A percentile compares a stretch with the other conserved stretches of the same genome.
These are phyloP conservation scores for Xiphorhynchus erythropygius DNA, from an alignment of 2,797 vertebrate species.

Conservation along the genomic window DNA sequence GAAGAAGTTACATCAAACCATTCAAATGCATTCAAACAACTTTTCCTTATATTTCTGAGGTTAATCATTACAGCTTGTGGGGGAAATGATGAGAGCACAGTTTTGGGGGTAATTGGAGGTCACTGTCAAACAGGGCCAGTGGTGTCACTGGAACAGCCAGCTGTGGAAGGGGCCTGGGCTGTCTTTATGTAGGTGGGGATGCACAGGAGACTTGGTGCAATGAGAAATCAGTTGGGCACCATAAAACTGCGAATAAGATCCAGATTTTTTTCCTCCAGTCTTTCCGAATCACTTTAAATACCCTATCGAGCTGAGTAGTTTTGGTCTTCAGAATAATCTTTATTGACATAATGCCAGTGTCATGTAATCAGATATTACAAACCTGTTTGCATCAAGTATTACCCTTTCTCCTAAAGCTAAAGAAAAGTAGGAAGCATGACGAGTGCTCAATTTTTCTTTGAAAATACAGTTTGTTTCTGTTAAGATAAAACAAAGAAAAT, in stretches of 20 bases:
- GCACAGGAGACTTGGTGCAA: background rate
- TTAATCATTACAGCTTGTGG: background rate
- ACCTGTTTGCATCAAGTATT: background rate
- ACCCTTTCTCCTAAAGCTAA: background rate
- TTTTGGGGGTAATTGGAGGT: background rate
- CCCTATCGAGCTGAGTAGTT: background rate
- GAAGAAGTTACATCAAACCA: background rate
- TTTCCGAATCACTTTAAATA: background rate
- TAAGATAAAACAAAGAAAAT: background rate
- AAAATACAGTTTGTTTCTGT: background rate
- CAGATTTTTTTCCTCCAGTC: background rate
- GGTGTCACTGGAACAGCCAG: background rate
- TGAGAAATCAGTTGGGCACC: background rate
- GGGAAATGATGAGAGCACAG: background rate
- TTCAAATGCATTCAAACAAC: background rate
- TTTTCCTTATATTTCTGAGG: background rate
- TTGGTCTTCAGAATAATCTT: background rate
- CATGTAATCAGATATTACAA: background rate
- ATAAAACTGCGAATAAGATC: background rate
- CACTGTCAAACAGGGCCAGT: background rate
- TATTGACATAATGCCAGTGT: background rate
- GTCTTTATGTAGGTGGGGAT: background rate
- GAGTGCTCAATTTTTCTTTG: background rate
- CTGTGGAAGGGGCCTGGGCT: background rate
- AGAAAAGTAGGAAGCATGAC: background rate